Evolutionary conservation across 2,888 invertebrate species (phyloP), one percentile per base, ranked within the genome.

Genomic region (Nemotelus nigrinus): DNA sequence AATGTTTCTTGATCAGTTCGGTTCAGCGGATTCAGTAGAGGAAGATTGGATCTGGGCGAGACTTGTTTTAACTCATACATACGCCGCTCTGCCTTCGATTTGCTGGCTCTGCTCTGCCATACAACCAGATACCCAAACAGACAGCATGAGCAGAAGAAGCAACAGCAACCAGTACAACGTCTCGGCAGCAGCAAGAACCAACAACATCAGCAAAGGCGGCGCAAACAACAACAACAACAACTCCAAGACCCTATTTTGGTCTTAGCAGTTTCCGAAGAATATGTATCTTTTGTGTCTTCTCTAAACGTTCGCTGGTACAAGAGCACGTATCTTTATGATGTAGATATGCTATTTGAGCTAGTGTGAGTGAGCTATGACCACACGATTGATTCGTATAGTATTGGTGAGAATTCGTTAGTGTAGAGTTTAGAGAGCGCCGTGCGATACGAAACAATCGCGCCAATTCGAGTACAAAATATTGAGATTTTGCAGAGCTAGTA

Each of bases 1-100:
- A 81, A 72, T 48, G 68, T 68, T 53, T 68, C 68, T 68, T 53
- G 68, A 68, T 68, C 68, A 68, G 53, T 50, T 25, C 25, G 25
- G 25, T 25, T 25, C 25, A 25, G 25, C 25, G 25, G 25, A 25
- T 25, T 25, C 25, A 68, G 68, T 47, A n/a, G 67, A 64, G 43
- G 64, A 68, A 53, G 68, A 53, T 55, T 70, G 70, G 70, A 55
- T n/a, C 70, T 55, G 70, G 3, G 55, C 70, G 70, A 70, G 70
- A 70, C 70, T 55, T 70, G 53, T 68, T 70, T 39, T 47, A 41
- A 70, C 55, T 41, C 68, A 68, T 50, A 50, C 53, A 50, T 39
- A 50, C 50, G 53, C 25, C 25, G 25, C 25, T 25, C 25, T 58
- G 58, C 58, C 58, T 5, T 58, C 50, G 5, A 8, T 8, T 5